Evolutionary conservation across 2,888 invertebrate genomes (phyloP), one percentile per base, ranked within the genome.

Genomic region (Sesia bembeciformis): DNA sequence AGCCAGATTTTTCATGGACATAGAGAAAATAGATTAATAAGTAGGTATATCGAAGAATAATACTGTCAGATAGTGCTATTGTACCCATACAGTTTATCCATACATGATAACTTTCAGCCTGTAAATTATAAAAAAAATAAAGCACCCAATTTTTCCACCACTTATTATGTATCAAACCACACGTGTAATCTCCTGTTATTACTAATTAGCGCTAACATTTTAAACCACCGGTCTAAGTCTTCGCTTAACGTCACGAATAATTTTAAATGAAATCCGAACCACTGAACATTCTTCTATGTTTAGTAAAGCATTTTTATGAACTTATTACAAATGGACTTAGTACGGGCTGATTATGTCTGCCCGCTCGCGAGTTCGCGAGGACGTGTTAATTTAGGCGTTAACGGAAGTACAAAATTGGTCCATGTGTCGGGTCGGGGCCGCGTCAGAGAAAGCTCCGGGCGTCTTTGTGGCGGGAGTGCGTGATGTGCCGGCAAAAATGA

Each of bases 331-430:
- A 82, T 78, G 83, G 81, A 80, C 81, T 77, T 74, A 68, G 70
- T 66, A 65, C 76, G 77, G 76, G 76, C 73, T 70, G 65, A 61
- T 56, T 23, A 59, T 60, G 58, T 60, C 64, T 63, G 57, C 73
- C 76, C 73, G 70, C 72, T 72, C 72, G 72, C 72, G 67, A 72
- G 68, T 62, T 74, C 74, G 72, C 76, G 76, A 80, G 83, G 84
- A 83, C 82, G 81, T 76, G 75, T 78, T 75, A 70, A 65, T 74
- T 76, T 77, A 81, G 79, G 76, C 76, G 72, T 79, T 75, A 79
- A 76, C 78, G 74, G 78, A 75, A 81, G 76, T 84, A 86, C 65
- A 86, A 87, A 87, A 87, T 86, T 84, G 85, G 87, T 87, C 87
- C 84, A 78, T 81, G 72, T 65, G 65, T 74, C 68, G 74, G 73